Evolutionary conservation across 2,113 vertebrate genomes (phyloP), one percentile per base, ranked within the genome.

Genomic region (Erpornis zantholeuca): DNA sequence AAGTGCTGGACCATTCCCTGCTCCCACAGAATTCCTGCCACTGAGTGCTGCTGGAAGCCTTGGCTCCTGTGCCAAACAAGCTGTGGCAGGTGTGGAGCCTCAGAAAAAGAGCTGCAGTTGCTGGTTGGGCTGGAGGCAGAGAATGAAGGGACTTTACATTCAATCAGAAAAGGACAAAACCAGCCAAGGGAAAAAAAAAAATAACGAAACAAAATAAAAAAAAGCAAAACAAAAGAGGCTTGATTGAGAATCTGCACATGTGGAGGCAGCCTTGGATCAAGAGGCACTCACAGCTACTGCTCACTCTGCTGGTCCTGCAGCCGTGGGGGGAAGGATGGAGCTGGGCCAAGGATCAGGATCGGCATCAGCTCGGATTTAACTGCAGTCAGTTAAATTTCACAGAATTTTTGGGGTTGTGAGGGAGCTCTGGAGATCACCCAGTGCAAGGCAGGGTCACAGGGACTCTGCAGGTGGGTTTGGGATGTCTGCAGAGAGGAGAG

Each of bases 61-160:
- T 50, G 96, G 92, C 73, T 93, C 77, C 68, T 10, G 86, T 94
- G 98, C 98, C 98, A 98, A 98, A 75, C 10, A 47, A 72, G 82
- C 96, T 90, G 94, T 94, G 86, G 97, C 98, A 98, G 98, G 97
- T 97, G 97, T 75, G 91, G 73, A 70, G 94, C 31, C 94, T 76
- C 57, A 56, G 44, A 28, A 59, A 94, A 92, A 91, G 94, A 97
- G 92, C 90, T 95, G 96, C 94, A 96, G 95, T 96, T 87, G 82
- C 88, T 81, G 95, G 57, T 81, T 90, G 66, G 87, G 95, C 92
- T 96, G 90, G 61, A 97, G 92, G 91, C 91, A 70, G 87, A 88
- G 91, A 92, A 97, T 96, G 33, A 77, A 95, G 91, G 95, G 94
- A 69, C 45, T 80, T 78, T 72, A 22, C 54, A 96, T 82, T 95